Conservation (phyloP, 2,113 vertebrate genomes). For the Lampris megalopsis region DNA sequence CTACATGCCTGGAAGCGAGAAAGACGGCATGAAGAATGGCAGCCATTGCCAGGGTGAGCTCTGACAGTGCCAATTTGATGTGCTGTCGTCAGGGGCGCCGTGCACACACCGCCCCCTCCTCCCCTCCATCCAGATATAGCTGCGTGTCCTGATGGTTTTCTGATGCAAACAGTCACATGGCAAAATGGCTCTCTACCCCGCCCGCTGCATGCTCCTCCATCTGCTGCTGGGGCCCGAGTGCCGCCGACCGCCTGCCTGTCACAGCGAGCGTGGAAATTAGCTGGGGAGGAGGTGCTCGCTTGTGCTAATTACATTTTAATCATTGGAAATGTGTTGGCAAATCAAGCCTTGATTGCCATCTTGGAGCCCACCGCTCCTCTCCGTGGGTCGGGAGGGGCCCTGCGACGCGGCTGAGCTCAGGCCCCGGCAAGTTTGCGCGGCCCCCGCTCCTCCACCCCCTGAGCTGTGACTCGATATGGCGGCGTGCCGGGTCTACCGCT, state of each 20-base stretch:
- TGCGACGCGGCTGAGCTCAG: slow-evolving; percentile 81
- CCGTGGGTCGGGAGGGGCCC: slow-evolving; percentile 88
- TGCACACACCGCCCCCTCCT: slow-evolving; percentile 50
- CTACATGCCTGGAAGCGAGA: slow-evolving; percentile 62
- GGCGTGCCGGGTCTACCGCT: slow-evolving; percentile 88
- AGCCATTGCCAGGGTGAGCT: slow-evolving; percentile 88
- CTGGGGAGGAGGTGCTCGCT: slow-evolving; percentile 99
- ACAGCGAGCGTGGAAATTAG: slow-evolving; percentile 99
- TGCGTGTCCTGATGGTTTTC: slow-evolving; percentile 95
- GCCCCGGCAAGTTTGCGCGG: slow-evolving; percentile 54
- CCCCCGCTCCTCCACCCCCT: slow-evolving; percentile 74
- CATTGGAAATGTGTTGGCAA: slow-evolving; percentile 99
- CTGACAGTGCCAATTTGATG: slow-evolving; percentile 93
- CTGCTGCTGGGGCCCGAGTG: slow-evolving; percentile 96
- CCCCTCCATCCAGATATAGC: slow-evolving; percentile 84
- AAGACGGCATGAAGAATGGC: slow-evolving; percentile 80
- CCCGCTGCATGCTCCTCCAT: slow-evolving; percentile 97
- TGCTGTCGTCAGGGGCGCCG: slow-evolving; percentile 89
- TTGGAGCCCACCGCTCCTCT: slow-evolving; percentile 91
- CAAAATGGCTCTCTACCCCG: slow-evolving; percentile 92
- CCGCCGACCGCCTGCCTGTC: slow-evolving; percentile 98
- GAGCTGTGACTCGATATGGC: slow-evolving; percentile 88
- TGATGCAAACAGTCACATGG: slow-evolving; percentile 96
- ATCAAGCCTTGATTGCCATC: slow-evolving; percentile 99
- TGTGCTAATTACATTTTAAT: slow-evolving; percentile 99